These are phyloP conservation scores for Spondyliosoma cantharus DNA, from an alignment of 2,797 vertebrate species.

Conservation along the genomic window DNA sequence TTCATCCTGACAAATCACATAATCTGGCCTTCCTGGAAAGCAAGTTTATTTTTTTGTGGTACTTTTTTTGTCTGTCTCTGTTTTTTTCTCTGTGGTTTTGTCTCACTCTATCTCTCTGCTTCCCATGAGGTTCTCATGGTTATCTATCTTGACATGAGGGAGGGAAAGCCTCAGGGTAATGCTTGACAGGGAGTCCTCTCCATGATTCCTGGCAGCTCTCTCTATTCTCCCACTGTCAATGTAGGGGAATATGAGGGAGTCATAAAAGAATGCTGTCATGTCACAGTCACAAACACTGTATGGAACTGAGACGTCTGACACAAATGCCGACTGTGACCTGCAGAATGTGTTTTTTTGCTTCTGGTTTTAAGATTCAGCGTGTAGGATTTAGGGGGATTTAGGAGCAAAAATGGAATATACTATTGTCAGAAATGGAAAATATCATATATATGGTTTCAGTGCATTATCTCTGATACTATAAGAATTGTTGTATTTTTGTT, in stretches of 20 bases:
- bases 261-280: conserved; percentile 76
- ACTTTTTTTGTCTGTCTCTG: conserved; percentile 21
- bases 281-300: conserved; percentile 73
- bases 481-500: too few relatives aligned
- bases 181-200: conserved; percentile 74
- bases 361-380: neutral
- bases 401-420: too few relatives aligned
- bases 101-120: conserved; percentile 17
- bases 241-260: conserved; percentile 63
- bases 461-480: too few relatives aligned
- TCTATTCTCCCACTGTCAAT: conserved; percentile 71
- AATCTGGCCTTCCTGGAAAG: conserved; percentile 26
- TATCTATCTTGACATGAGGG: conserved; percentile 74
- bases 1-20: conserved; percentile 27
- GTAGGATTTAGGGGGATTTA: too few relatives aligned
- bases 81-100: conserved; percentile 1
- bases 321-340: conserved; percentile 24
- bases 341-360: conserved; percentile 12
- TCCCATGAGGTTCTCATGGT: conserved; percentile 63
- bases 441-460: too few relatives aligned
- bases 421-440: too few relatives aligned
- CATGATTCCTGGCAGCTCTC: conserved; percentile 70
- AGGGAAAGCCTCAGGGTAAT: conserved; percentile 63
- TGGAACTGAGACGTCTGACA: conserved; percentile 46
- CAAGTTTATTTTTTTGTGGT: neutral